A percentile compares a stretch with the other conserved stretches of the same genome.
Conservation (phyloP, 2,888 invertebrate species). For the Drosophila emarginata region DNA sequence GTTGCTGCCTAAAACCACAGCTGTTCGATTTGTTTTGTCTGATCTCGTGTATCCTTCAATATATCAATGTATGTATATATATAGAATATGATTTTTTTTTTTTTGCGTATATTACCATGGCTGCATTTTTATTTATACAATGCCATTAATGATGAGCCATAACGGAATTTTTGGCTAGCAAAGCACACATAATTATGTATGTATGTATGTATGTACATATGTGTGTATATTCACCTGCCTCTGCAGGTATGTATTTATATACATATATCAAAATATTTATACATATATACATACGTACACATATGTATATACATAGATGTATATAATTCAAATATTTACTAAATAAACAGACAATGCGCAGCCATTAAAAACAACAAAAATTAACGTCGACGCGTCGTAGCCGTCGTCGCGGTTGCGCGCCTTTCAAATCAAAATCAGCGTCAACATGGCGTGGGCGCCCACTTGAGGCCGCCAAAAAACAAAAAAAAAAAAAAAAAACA, state of each 20-base stretch:
- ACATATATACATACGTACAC: neutral
- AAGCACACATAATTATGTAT: neutral
- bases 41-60: neutral
- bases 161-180: constrained; percentile 7
- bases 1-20: neutral
- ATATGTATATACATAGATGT: no score
- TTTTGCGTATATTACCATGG: neutral
- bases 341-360: constrained; percentile 64
- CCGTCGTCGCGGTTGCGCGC: constrained; percentile 60
- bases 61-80: neutral
- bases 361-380: constrained; percentile 35
- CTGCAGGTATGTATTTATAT: neutral
- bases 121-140: constrained; percentile 7
- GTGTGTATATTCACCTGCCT: constrained; percentile 3
- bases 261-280: neutral
- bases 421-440: constrained; percentile 38
- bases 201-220: neutral
- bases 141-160: constrained; percentile 6
- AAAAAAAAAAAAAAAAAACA: constrained; percentile 27
- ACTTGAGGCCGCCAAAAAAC: constrained; percentile 26
- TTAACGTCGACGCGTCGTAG: constrained; percentile 26
- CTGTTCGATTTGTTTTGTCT: neutral
- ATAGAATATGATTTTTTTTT: no score
- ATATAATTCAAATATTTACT: constrained; percentile 62
- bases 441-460: constrained; percentile 59